These are phyloP conservation scores for Dicaeum eximium DNA, from an alignment of 2,113 vertebrate genomes.

Conservation along the genomic window DNA sequence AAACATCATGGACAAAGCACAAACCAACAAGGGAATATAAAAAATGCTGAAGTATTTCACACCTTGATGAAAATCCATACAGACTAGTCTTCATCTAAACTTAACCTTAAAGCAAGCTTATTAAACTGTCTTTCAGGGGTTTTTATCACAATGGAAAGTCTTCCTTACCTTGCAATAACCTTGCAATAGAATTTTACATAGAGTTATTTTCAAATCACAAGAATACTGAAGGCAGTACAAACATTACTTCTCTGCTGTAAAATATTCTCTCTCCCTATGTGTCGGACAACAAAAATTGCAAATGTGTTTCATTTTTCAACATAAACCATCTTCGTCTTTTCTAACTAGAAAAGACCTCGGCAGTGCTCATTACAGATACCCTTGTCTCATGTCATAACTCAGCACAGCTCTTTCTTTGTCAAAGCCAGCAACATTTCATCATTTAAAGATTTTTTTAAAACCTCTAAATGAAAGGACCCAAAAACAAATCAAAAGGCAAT, in stretches of 20 bases:
- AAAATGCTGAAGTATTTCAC: background rate
- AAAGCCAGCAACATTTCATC: background rate
- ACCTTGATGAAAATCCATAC: background rate
- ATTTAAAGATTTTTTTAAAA: background rate
- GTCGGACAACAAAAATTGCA: background rate
- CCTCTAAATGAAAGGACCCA: background rate
- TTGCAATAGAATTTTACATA: background rate
- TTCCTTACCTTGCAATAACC: background rate
- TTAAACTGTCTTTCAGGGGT: background rate
- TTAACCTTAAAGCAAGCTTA: background rate
- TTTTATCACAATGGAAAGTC: background rate
- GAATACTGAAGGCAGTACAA: background rate
- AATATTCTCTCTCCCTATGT: background rate
- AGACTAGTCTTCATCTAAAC: background rate
- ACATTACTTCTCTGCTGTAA: background rate
- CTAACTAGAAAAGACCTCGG: background rate
- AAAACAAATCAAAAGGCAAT: slow-evolving; percentile 3
- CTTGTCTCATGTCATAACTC: background rate
- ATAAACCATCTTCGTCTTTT: background rate
- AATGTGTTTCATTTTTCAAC: background rate
- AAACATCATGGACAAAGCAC: background rate
- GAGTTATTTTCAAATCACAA: background rate
- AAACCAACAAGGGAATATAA: background rate
- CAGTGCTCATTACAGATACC: background rate
- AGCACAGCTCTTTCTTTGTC: background rate